A percentile compares a stretch with the other conserved stretches of the same genome.
These are phyloP conservation scores for Ptilonorhynchus violaceus DNA, from an alignment of 2,113 vertebrate genomes.

Conservation along the genomic window DNA sequence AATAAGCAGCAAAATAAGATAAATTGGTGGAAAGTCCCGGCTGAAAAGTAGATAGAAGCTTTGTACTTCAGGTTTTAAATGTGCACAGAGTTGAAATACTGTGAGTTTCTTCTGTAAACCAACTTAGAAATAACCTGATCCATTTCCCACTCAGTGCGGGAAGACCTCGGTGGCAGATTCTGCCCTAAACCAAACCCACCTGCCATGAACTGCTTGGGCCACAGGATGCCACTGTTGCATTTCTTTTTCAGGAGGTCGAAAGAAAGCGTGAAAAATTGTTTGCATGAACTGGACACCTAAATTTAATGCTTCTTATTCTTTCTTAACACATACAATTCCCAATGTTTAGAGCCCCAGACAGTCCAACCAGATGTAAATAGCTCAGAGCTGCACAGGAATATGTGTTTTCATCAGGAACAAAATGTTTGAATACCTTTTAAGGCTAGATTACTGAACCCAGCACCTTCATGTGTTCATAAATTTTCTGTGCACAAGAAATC, in stretches of 20 bases:
- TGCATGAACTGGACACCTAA: background rate
- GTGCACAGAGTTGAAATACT: background rate
- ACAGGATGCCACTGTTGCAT: conserved; percentile 72
- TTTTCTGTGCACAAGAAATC: background rate
- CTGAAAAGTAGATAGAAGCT: background rate
- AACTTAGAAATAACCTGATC: background rate
- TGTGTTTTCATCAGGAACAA: background rate
- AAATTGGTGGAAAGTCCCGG: background rate
- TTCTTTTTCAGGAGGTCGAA: conserved; percentile 26
- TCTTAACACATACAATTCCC: background rate
- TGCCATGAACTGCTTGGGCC: conserved; percentile 59
- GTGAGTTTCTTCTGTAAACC: background rate
- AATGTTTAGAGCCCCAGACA: background rate
- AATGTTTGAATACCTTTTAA: conserved; percentile 37
- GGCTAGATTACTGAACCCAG: background rate
- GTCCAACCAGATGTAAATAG: background rate
- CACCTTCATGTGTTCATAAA: background rate
- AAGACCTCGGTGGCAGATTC: background rate
- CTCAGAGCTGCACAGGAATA: background rate
- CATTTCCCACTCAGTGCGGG: rapidly evolving
- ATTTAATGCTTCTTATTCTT: background rate
- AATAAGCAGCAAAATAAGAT: background rate
- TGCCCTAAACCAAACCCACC: background rate
- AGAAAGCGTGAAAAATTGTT: background rate
- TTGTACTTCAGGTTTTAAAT: background rate